A percentile compares a stretch with the other conserved stretches of the same genome.
phyloP scores from a whole-genome alignment of 1,140 invertebrate genomes.

The Bombus waltoni region DNA sequence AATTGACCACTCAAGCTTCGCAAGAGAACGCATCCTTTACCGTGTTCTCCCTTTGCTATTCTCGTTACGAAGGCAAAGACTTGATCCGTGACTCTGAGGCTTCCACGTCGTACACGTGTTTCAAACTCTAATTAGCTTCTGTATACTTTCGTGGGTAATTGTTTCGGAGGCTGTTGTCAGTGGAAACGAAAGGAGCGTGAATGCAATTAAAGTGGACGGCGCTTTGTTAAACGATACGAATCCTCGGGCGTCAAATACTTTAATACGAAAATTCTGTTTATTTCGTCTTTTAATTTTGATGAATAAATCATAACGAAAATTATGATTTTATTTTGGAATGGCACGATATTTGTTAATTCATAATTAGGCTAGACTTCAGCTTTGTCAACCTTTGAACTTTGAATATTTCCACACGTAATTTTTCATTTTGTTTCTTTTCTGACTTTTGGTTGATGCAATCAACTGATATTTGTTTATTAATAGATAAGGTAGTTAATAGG shows the following conservation, averaged over 20 bases:
- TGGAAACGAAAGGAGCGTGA: neutral
- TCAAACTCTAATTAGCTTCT: constrained; percentile 34
- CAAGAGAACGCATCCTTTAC: constrained; percentile 53
- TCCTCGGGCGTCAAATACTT: neutral
- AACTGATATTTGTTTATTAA: neutral
- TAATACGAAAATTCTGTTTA: no score
- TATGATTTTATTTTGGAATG: no score
- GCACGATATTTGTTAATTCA: no score
- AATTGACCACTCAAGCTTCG: constrained; percentile 56
- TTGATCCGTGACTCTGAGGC: constrained; percentile 50
- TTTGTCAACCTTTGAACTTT: no score
- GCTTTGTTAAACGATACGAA: neutral
- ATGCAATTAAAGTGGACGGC: neutral
- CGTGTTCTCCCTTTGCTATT: constrained; percentile 18
- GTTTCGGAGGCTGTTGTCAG: constrained; percentile 6
- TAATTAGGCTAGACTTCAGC: no score
- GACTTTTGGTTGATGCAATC: rapidly evolving
- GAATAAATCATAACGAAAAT: no score
- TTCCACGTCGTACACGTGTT: constrained; percentile 10
- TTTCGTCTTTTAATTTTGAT: neutral
- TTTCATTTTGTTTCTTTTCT: neutral
- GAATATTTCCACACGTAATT: no score
- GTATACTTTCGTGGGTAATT: constrained; percentile 11
- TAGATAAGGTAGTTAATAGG: neutral
- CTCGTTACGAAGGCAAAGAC: constrained; percentile 43